phyloP scores from a whole-genome alignment of 2,888 invertebrate species.

The Craniophora ligustri region DNA sequence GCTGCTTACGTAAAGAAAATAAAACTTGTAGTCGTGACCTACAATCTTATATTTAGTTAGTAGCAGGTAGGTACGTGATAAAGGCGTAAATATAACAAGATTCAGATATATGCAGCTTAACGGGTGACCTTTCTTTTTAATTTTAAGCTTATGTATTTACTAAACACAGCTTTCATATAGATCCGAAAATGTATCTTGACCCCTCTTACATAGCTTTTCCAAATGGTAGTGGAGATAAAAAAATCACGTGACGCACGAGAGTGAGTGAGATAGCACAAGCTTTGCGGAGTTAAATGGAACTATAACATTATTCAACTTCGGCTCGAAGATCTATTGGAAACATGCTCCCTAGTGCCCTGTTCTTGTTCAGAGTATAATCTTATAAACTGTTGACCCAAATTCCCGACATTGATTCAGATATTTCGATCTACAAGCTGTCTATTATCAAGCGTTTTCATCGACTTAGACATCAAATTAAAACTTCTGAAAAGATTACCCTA shows the following conservation, averaged over 20 bases:
- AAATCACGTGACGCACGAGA: too few species aligned
- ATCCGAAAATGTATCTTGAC: too few species aligned
- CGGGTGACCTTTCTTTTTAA: too few species aligned
- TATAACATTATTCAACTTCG: slow-evolving; percentile 5
- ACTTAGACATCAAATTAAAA: too few species aligned
- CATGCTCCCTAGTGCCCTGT: slow-evolving; percentile 16
- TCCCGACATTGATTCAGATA: slow-evolving; percentile 1
- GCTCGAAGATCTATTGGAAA: background rate
- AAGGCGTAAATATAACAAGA: background rate
- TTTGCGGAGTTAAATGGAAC: too few species aligned
- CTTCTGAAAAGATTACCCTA: too few species aligned
- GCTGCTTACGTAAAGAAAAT: slow-evolving; percentile 48
- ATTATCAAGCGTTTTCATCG: background rate
- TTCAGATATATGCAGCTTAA: too few species aligned
- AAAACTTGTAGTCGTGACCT: slow-evolving; percentile 47
- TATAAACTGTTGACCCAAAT: slow-evolving; percentile 36
- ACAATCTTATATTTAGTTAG: slow-evolving; percentile 31
- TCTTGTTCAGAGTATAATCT: slow-evolving; percentile 38
- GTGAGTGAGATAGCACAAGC: too few species aligned
- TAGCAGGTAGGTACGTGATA: background rate
- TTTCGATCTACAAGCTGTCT: background rate
- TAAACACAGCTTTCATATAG: too few species aligned
- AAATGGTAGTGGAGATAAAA: too few species aligned
- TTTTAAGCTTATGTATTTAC: too few species aligned
- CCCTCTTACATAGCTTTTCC: too few species aligned